Evolutionary conservation across 2,888 invertebrate genomes (phyloP), one percentile per base, ranked within the genome.

Genomic region (Slavum lentiscoides): DNA sequence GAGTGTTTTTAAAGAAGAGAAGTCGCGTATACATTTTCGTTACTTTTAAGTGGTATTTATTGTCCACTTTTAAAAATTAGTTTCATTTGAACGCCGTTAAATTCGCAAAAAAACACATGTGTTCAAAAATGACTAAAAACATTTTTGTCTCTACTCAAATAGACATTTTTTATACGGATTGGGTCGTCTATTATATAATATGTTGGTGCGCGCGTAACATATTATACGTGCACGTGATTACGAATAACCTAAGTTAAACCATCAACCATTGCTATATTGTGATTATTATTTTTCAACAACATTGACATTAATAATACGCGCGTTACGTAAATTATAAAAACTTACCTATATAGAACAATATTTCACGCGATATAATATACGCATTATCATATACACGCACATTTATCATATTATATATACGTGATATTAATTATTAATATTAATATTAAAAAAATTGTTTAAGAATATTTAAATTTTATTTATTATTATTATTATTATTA

Each of bases 21-120:
- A 21, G 39, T 43, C 13, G 11, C 39, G n/a, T n/a, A 21, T 75
- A 66, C 39, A 67, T 75, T 67, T 67, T 75, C 67, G n/a, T 75
- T 75, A 75, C 58, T 58, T 67, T 39, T 75, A 75, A 75, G 75
- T 23, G 37, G 15, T 67, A 75, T 67, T 75, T 75, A 75, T 67
- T 58, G 58, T 30, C 17, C 69, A 77, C 76, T 77, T 77, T 77
- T 53, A 77, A 77, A 69, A 77, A 77, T 77, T 77, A 77, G 61
- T 77, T 77, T 77, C 11, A 59, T 61, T 69, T 9, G 23, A 61
- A 53, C 17, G 61, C 7, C 58, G 39, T 61, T n/a, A 37, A 61
- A 49, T 49, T 67, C 59, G 23, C 15, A 43, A n/a, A n/a, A n/a
- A n/a, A 53, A 69, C 76, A 77, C 53, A 69, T 77, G 76, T 53